These are phyloP conservation scores for Anoplolepis gracilipes DNA, from an alignment of 1,140 invertebrate genomes.

Conservation along the genomic window DNA sequence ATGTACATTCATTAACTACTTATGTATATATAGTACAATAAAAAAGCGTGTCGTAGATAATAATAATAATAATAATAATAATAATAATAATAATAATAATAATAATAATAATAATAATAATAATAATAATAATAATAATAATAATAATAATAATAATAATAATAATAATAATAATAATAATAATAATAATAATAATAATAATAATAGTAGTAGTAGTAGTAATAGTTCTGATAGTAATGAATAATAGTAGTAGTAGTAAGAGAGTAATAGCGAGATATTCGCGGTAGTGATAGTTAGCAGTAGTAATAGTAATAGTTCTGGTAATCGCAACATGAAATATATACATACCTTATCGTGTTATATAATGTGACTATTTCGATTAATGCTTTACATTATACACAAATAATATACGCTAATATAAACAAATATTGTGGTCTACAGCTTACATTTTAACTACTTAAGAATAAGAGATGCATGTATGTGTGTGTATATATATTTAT, in stretches of 20 bases:
- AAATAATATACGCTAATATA: conserved; percentile 56
- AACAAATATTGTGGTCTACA: conserved; percentile 63
- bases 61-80: conserved; percentile 58
- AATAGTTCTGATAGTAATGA: too few species aligned
- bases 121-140: conserved; percentile 62
- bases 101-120: conserved; percentile 40
- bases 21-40: conserved; percentile 81
- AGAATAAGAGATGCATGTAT: conserved; percentile 65
- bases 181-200: conserved; percentile 58
- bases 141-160: conserved; percentile 49
- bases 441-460: conserved; percentile 73
- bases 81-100: conserved; percentile 59
- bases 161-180: conserved; percentile 58
- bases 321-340: conserved; percentile 56
- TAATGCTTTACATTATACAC: conserved; percentile 56
- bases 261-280: conserved; percentile 56
- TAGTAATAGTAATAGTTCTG: conserved; percentile 63
- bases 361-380: conserved; percentile 41
- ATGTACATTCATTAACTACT: conserved; percentile 79
- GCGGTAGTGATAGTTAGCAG: conserved; percentile 61
- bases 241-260: conserved; percentile 59
- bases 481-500: neutral
- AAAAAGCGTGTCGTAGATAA: conserved; percentile 78
- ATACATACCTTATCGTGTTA: conserved; percentile 23
- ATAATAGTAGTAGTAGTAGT: conserved; percentile 58